Evolutionary conservation across 2,888 invertebrate genomes (phyloP).

Genomic region (Drosophila maculinotata): DNA sequence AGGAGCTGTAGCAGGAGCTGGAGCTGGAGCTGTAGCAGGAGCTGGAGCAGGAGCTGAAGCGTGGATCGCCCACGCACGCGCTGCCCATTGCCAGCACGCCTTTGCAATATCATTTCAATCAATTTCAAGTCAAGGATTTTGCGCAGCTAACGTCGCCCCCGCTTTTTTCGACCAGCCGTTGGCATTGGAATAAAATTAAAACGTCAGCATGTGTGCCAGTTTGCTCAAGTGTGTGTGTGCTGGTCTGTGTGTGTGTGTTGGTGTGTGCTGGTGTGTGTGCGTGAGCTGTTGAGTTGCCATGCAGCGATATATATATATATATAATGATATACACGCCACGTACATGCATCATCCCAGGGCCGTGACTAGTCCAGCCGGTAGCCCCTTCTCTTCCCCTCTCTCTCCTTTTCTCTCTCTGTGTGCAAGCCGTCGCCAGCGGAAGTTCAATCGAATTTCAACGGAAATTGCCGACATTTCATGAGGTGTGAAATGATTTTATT

Average conservation of each 20-base stretch:
- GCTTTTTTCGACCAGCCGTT: slow-evolving; percentile 15
- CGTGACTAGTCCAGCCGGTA: slow-evolving; percentile 69
- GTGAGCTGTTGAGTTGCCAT: slow-evolving; percentile 38
- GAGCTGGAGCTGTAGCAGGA: slow-evolving; percentile 9
- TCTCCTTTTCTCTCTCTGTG: neutral
- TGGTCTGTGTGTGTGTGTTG: no score
- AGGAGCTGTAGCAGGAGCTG: slow-evolving; percentile 11
- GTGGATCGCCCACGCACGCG: slow-evolving; percentile 54
- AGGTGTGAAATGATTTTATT: slow-evolving; percentile 84
- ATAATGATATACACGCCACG: slow-evolving; percentile 79
- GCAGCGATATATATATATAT: slow-evolving; percentile 32
- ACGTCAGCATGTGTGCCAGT: slow-evolving; percentile 66
- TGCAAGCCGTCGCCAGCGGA: slow-evolving; percentile 58
- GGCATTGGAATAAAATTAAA: slow-evolving; percentile 77
- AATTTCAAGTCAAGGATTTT: slow-evolving; percentile 75
- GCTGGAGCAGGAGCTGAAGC: slow-evolving; percentile 4
- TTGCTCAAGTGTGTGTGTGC: no score
- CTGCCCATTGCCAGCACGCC: slow-evolving; percentile 72
- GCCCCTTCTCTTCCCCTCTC: neutral
- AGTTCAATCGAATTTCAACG: slow-evolving; percentile 80
- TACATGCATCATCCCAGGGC: slow-evolving; percentile 70
- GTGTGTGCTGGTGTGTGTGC: slow-evolving; percentile 19
- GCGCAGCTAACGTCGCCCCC: slow-evolving; percentile 15
- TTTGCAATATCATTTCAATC: slow-evolving; percentile 80
- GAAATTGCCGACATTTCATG: slow-evolving; percentile 83